A percentile compares a stretch with the other conserved stretches of the same genome.
These are phyloP conservation scores for Drosophila austrosaltans DNA, from an alignment of 2,888 invertebrate species.

Conservation along the genomic window DNA sequence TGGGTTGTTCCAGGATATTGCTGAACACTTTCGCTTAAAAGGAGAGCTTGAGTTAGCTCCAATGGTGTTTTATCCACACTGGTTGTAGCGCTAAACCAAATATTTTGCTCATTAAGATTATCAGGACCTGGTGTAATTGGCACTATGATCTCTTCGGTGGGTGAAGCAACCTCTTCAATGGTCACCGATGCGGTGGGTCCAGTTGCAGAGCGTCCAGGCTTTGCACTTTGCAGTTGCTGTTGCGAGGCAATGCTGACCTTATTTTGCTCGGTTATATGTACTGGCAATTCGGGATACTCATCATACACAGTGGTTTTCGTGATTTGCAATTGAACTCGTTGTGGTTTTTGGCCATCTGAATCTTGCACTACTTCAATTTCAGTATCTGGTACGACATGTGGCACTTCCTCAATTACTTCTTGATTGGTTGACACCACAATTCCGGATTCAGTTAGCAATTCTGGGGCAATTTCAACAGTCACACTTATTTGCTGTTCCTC, in stretches of 20 bases:
- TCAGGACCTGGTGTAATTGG: constrained; percentile 85
- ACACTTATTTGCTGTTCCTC: constrained; percentile 77
- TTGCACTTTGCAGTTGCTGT: constrained; percentile 58
- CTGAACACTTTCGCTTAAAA: constrained; percentile 77
- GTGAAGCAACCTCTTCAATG: constrained; percentile 85
- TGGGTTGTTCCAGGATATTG: constrained; percentile 77
- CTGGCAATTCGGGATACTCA: constrained; percentile 70
- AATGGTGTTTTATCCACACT: constrained; percentile 51
- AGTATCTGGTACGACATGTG: constrained; percentile 46
- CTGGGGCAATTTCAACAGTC: constrained; percentile 76
- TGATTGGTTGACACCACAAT: constrained; percentile 68
- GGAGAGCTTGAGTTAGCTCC: constrained; percentile 71
- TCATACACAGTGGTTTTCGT: constrained; percentile 78
- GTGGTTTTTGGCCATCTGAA: constrained; percentile 48
- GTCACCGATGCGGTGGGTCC: constrained; percentile 84
- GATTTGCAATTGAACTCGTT: constrained; percentile 76
- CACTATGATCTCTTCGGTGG: constrained; percentile 83
- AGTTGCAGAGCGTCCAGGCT: constrained; percentile 55
- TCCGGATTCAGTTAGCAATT: constrained; percentile 64
- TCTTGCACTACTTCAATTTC: constrained; percentile 30
- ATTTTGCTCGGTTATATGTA: constrained; percentile 73
- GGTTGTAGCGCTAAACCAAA: constrained; percentile 74
- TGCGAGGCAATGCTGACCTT: constrained; percentile 73
- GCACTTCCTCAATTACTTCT: constrained; percentile 54
- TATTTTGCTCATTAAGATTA: constrained; percentile 61